Conservation (phyloP, 2,888 invertebrate genomes). For the Pimpla rufipes region DNA sequence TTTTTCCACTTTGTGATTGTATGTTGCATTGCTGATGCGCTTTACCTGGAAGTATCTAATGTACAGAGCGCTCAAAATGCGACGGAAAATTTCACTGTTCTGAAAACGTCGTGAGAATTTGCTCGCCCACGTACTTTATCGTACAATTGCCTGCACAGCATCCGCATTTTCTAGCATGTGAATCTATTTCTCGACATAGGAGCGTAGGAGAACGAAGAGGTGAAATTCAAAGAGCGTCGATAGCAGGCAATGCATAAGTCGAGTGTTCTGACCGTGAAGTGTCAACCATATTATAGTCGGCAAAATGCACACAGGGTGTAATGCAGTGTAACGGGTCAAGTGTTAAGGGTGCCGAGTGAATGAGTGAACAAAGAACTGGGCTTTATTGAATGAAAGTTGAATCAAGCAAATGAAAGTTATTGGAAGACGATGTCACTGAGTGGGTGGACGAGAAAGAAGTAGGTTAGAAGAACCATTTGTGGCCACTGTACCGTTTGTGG, state of each 20-base stretch:
- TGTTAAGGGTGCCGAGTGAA: too few relatives aligned
- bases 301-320: not conserved
- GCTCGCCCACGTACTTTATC: not conserved
- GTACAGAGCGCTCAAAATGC: not conserved
- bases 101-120: not conserved
- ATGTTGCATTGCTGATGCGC: not conserved
- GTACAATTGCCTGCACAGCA: not conserved
- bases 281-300: not conserved
- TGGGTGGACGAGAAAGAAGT: too few relatives aligned
- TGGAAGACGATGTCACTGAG: too few relatives aligned
- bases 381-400: too few relatives aligned
- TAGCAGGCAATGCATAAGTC: not conserved
- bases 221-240: constrained; percentile 7
- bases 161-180: not conserved
- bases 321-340: too few relatives aligned
- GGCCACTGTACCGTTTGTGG: too few relatives aligned
- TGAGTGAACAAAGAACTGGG: too few relatives aligned
- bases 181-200: not conserved
- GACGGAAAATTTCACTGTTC: not conserved
- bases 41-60: not conserved
- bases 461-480: too few relatives aligned
- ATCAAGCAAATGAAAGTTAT: too few relatives aligned
- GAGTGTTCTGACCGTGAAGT: not conserved
- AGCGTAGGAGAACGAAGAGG: not conserved
- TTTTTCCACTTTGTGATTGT: not conserved